Conservation (phyloP, 2,888 invertebrate genomes). For the Apocheima hispidaria region DNA sequence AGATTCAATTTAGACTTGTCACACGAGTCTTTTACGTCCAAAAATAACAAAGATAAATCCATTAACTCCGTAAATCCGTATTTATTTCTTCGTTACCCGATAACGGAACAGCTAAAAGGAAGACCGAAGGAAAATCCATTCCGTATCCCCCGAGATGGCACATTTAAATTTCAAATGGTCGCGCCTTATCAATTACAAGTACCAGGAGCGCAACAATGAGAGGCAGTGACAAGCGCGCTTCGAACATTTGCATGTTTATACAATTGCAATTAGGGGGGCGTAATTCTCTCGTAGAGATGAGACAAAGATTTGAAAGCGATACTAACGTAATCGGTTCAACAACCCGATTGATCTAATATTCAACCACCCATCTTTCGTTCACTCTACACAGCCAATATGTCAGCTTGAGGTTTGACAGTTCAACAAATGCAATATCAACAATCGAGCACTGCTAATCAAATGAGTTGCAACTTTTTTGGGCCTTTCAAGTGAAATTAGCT, state of each 20-base stretch:
- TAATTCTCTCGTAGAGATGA: slow-evolving; percentile 30
- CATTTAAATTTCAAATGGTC: slow-evolving; percentile 81
- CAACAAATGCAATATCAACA: too few species aligned
- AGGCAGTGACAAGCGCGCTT: slow-evolving; percentile 73
- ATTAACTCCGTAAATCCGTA: slow-evolving; percentile 36
- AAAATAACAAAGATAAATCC: slow-evolving; percentile 33
- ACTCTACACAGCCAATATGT: too few species aligned
- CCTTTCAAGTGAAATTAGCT: too few species aligned
- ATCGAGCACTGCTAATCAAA: too few species aligned
- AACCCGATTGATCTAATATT: too few species aligned
- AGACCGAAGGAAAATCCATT: slow-evolving; percentile 65
- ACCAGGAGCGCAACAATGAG: slow-evolving; percentile 66
- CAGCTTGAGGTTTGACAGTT: too few species aligned
- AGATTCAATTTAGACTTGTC: slow-evolving; percentile 21
- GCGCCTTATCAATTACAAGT: slow-evolving; percentile 84
- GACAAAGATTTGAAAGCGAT: slow-evolving; percentile 15
- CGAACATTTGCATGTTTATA: slow-evolving; percentile 82
- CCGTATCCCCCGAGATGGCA: slow-evolving; percentile 55
- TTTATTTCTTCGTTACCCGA: slow-evolving; percentile 46
- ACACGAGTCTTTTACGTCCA: slow-evolving; percentile 7
- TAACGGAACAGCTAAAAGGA: slow-evolving; percentile 51
- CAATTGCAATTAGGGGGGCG: slow-evolving; percentile 78
- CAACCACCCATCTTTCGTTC: too few species aligned
- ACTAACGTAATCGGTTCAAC: background rate
- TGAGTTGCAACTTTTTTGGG: too few species aligned